Base-by-base conservation (phyloP, 2,797 vertebrate genomes). In the Lates japonicus region DNA sequence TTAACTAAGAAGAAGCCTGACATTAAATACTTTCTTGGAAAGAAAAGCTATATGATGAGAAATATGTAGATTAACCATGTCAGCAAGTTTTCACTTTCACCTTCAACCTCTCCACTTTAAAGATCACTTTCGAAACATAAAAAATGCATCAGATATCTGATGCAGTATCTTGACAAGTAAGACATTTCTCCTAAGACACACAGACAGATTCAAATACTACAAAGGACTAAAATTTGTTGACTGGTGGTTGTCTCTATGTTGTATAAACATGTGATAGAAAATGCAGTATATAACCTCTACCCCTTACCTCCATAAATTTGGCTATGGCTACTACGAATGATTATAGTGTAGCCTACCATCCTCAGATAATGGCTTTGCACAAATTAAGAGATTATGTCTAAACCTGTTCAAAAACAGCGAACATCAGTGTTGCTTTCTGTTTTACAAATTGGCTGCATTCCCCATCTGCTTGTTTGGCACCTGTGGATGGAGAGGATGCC, bases 301-400 rank as follows among this genome's bases (percentile, higher is more conserved):
- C 17, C 11, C 8, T 5, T 68, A 10, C 11, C 0, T 49, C 46
- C 35, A 35, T 35, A 35, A 35, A 9, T 7, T 42, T 14, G 41
- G 13, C 1, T 42, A 42, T 42, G 41, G 13, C 41, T 42, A 12
- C 8, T 13, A 13, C 22, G 10, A 22, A 11, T 22, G 0, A 11
- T 13, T 42, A 42, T 42, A n/a, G 6, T 10, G 16, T 29, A 29
- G 25, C 25, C 25, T 39, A 22, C 10, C n/a, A 41, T 52, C 20
- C 25, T 29, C 14, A 51, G 41, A 41, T 69, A 59, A 63, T 69
- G 29, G 6, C 33, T 39, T 74, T 70, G 46, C 22, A 35, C 29
- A 75, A 67, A 62, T 65, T 46, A 64, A 64, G 33, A 59, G 33
- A 73, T 76, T 41, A 63, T 31, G 37, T 48, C 2, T 59, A 44